Conservation (phyloP, 2,888 invertebrate genomes). For the Hemistola chrysoprasaria region DNA sequence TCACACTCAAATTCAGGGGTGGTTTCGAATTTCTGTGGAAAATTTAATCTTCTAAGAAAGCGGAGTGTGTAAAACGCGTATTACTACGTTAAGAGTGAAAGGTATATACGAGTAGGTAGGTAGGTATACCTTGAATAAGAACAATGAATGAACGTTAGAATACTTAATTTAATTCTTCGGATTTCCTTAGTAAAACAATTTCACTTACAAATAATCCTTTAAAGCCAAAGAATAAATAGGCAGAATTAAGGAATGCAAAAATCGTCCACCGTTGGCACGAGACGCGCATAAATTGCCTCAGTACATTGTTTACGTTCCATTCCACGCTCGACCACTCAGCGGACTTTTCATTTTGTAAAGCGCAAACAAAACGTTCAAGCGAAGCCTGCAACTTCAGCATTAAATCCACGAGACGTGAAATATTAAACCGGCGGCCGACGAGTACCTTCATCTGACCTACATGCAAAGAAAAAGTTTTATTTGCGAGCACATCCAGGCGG, state of each 20-base stretch:
- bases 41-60: no score
- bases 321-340: constrained; percentile 11
- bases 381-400: constrained; percentile 31
- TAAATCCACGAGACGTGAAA: constrained; percentile 38
- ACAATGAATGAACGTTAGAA: no score
- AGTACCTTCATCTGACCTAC: constrained; percentile 41
- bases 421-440: constrained; percentile 45
- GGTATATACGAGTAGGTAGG: no score
- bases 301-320: constrained; percentile 14
- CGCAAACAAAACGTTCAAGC: constrained; percentile 32
- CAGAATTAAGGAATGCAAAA: neutral
- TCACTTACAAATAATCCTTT: no score
- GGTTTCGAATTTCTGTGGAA: no score
- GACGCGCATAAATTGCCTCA: neutral
- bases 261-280: neutral
- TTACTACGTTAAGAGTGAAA: no score
- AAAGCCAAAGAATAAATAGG: no score
- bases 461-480: constrained; percentile 37
- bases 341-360: constrained; percentile 24
- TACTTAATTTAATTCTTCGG: no score
- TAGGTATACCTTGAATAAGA: no score
- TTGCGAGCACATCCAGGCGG: constrained; percentile 4
- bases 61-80: no score
- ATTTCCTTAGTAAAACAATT: no score
- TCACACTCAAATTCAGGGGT: no score